A percentile compares a stretch with the other conserved stretches of the same genome.
Evolutionary conservation across 2,113 vertebrate genomes (phyloP).

Genomic region (Agapornis roseicollis): DNA sequence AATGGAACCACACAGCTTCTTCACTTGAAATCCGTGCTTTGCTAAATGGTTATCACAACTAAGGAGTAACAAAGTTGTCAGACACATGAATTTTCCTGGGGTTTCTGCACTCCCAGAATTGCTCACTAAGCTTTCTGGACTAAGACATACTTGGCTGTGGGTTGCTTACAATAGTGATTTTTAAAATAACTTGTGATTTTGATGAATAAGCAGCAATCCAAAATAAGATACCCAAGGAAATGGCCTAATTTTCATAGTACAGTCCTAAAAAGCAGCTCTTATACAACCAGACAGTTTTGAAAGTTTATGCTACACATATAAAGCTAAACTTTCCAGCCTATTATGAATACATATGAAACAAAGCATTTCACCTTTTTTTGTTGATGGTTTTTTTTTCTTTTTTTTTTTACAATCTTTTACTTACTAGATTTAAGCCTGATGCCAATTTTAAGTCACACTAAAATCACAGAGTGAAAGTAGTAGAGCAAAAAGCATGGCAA

Average conservation of each 20-base stretch:
- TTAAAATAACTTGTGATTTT: background rate
- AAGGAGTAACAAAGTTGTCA: background rate
- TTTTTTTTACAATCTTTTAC: background rate
- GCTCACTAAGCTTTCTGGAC: background rate
- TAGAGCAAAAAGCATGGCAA: background rate
- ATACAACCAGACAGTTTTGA: background rate
- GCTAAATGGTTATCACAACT: background rate
- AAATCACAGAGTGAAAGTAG: background rate
- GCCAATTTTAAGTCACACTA: background rate
- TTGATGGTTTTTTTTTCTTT: background rate
- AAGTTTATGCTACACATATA: background rate
- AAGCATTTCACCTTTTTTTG: background rate
- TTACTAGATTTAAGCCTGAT: background rate
- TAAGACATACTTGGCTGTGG: background rate
- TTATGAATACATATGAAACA: background rate
- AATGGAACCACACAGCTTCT: background rate
- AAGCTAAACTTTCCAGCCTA: background rate
- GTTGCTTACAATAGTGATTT: background rate
- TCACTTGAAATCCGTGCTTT: background rate
- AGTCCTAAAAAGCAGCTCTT: background rate
- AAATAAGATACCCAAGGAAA: background rate
- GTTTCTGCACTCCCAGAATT: background rate
- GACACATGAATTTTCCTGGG: background rate
- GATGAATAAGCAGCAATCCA: background rate
- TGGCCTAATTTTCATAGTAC: background rate